Conservation (phyloP, 1,140 invertebrate genomes). For the Tyrophagus putrescentiae region DNA sequence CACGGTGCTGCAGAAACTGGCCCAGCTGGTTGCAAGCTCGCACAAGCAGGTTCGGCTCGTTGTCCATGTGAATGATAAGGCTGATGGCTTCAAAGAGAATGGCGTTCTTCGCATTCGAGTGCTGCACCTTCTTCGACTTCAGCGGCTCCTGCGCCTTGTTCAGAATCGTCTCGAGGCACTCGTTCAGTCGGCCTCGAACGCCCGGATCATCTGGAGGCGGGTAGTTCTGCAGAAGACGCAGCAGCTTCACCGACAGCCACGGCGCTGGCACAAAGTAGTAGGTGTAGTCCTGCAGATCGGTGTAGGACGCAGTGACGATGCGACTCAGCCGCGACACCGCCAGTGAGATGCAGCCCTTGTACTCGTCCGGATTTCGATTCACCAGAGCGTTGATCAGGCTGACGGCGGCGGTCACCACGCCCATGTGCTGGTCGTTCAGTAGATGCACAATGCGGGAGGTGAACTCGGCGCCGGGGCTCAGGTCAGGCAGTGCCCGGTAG, state of each 20-base stretch:
- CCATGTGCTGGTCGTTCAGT: slow-evolving; percentile 97
- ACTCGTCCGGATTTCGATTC: slow-evolving; percentile 96
- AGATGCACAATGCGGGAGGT: slow-evolving; percentile 96
- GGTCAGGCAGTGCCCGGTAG: slow-evolving; percentile 76
- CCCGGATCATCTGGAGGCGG: slow-evolving; percentile 73
- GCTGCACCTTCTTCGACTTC: slow-evolving; percentile 99
- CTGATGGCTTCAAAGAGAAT: slow-evolving; percentile 99
- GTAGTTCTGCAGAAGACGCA: slow-evolving; percentile 93
- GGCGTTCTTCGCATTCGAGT: slow-evolving; percentile 99
- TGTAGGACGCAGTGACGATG: slow-evolving; percentile 95
- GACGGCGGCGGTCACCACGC: slow-evolving; percentile 94
- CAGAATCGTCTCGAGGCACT: slow-evolving; percentile 98
- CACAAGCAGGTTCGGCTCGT: slow-evolving; percentile 86
- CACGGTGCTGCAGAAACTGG: slow-evolving; percentile 92
- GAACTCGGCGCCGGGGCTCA: slow-evolving; percentile 95
- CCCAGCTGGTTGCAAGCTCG: slow-evolving; percentile 96
- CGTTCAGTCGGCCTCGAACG: slow-evolving; percentile 80
- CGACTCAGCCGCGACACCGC: slow-evolving; percentile 89
- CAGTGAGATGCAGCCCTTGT: slow-evolving; percentile 94
- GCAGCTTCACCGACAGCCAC: slow-evolving; percentile 95
- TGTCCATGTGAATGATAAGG: slow-evolving; percentile 96
- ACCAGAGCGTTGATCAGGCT: slow-evolving; percentile 95
- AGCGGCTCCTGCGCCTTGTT: slow-evolving; percentile 99
- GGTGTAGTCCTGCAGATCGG: slow-evolving; percentile 96
- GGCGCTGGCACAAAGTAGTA: slow-evolving; percentile 99